Evolutionary conservation across 2,888 invertebrate genomes (phyloP), one percentile per base, ranked within the genome.

Genomic region (Tenthredo livida): DNA sequence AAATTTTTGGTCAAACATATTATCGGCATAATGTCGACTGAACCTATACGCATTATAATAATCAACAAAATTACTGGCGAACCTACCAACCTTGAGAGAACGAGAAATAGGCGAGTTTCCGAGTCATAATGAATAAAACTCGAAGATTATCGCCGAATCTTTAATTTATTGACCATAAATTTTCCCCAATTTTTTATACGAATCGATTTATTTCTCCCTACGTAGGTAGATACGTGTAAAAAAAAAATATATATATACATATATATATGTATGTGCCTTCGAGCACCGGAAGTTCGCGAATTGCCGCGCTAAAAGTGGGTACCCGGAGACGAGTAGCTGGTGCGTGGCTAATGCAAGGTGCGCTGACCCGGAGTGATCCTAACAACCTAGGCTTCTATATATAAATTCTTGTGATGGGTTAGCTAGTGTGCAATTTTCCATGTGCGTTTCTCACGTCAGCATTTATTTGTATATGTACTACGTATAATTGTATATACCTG

Each of bases 301-400:
- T 82, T 82, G 82, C 82, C 25, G 15, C 29, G 82, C 82, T 82
- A 82, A 82, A 82, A 82, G 65, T 65, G 82, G 65, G 82, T 29
- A 65, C 65, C 82, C 40, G 65, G 65, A 65, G 82, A 50, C 40
- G 82, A 40, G 65, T 65, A 65, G 82, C 65, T 82, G 82, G 82
- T 82, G 82, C 82, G 82, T 82, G 82, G 82, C 82, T 82, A 82
- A 82, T 82, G 82, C 65, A 82, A 82, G 82, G 82, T 82, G 82
- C 82, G 82, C 82, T 82, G 82, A 82, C 82, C 82, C 82, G 82
- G 65, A 65, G 65, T 82, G 82, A 82, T 82, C 65, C 82, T 82
- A 82, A 82, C 82, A 82, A 65, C 82, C 82, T 47, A 47, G 15
- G 47, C 47, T 82, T 82, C 82, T 82, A 82, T 82, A 82, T 65